These are phyloP conservation scores for Rhagologus leucostigma DNA, from an alignment of 2,113 vertebrate species.

Conservation along the genomic window DNA sequence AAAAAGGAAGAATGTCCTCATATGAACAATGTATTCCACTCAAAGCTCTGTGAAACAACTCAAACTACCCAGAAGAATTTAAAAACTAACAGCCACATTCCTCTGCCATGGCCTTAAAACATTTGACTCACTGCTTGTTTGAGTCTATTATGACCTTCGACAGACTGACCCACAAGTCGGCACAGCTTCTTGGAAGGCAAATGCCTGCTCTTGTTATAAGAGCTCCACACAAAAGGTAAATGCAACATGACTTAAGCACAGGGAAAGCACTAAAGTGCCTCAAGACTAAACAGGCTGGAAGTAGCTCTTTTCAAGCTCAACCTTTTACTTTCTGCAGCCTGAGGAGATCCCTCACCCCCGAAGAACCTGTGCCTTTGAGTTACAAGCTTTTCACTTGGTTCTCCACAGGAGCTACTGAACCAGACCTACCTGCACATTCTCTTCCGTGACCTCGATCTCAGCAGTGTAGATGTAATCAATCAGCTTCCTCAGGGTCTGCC, in stretches of 20 bases:
- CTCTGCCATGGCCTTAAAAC: background rate
- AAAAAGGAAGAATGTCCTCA: background rate
- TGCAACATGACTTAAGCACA: background rate
- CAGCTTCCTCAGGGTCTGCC: constrained; percentile 86
- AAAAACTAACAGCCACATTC: constrained; percentile 15
- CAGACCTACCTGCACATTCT: constrained; percentile 89
- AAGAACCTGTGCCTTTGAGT: background rate
- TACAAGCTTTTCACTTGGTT: background rate
- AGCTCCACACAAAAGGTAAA: constrained; percentile 17
- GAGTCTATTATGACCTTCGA: constrained; percentile 15
- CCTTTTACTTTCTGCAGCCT: background rate
- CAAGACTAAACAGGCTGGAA: constrained; percentile 15
- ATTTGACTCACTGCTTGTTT: background rate
- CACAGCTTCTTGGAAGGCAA: constrained; percentile 38
- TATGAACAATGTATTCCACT: background rate
- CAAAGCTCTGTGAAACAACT: background rate
- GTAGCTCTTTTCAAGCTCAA: background rate
- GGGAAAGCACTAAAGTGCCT: background rate
- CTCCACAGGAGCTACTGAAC: background rate
- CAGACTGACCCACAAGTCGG: constrained; percentile 54
- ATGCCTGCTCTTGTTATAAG: background rate
- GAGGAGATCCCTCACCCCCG: background rate
- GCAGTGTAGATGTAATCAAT: constrained; percentile 96
- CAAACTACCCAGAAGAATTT: background rate
- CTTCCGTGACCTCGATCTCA: constrained; percentile 92